Base-by-base conservation (phyloP, 1,140 invertebrate genomes). In the Drosophila tani region DNA sequence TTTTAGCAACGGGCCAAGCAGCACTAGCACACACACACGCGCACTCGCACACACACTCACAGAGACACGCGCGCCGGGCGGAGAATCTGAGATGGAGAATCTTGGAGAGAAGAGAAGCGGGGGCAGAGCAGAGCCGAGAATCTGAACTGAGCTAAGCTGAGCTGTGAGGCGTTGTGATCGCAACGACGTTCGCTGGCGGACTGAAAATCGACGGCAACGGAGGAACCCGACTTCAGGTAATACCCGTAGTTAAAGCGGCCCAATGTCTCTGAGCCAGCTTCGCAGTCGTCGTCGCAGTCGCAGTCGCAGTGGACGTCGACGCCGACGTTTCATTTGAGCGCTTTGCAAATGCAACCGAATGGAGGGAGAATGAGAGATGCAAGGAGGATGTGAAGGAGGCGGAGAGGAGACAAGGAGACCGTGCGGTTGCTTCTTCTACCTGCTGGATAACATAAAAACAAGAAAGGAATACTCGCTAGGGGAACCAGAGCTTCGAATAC, bases 131-230 rank as follows among this genome's bases (percentile, higher is more conserved):
- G 47, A 73, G 38, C 51, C 21, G 49, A 63, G 59, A 53, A 57
- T 53, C 69, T 38, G 29, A 57, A 14, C 68, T 51, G 40, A 57
- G 59, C 79, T 70, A 35, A 29, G 14, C 69, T 12, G 51, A 65
- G 29, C 40, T 29, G 27, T 56, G 41, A 82, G 79, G 67, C 67
- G 82, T 75, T 81, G 75, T 68, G 75, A 77, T 87, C 83, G 75
- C 79, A 62, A 80, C 70, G 74, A 85, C 83, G 83, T 87, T 87
- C 83, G 80, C 67, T 67, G 74, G 76, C 67, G 59, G 67, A 87
- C 83, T 87, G 83, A 69, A 82, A 76, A 19, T 29, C 49, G 49
- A 29, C 47, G 49, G 50, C 55, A 53, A 24, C 59, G 14, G 59
- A 50, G 51, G 74, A 56, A 46, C 45, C 29, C 40, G 58, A 62